Conservation (phyloP, 2,888 invertebrate genomes). For the Nomada ruficornis region DNA sequence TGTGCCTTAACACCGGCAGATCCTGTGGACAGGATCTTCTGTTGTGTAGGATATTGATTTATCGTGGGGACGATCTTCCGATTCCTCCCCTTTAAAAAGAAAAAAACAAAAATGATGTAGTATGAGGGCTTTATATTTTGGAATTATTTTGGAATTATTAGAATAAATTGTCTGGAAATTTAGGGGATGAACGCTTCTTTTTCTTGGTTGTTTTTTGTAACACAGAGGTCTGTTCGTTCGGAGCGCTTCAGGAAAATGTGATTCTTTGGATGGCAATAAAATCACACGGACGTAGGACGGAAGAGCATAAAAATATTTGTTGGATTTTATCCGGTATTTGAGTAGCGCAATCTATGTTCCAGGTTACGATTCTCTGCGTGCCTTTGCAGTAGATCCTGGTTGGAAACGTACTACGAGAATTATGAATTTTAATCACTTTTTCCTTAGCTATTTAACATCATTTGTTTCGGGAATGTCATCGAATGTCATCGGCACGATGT, state of each 20-base stretch:
- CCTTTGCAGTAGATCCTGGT: neutral
- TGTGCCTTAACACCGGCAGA: neutral
- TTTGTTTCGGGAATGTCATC: no score
- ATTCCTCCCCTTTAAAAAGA: neutral
- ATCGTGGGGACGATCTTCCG: neutral
- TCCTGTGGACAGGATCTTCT: neutral
- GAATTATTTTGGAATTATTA: no score
- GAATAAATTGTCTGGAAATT: conserved; percentile 30
- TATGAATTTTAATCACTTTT: no score
- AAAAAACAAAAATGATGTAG: no score
- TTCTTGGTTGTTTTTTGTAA: neutral
- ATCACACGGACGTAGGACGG: neutral
- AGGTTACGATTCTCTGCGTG: neutral
- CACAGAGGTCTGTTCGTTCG: neutral
- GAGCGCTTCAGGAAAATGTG: conserved; percentile 32
- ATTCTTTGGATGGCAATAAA: conserved; percentile 38
- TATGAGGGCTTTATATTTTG: no score
- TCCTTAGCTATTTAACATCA: no score
- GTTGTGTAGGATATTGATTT: neutral
- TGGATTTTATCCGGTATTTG: conserved; percentile 1
- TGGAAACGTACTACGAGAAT: no score
- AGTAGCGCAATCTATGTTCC: neutral
- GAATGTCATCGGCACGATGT: no score
- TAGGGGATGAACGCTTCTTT: neutral
- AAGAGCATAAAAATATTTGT: conserved; percentile 39